Percentiles rank a stretch among this genome's conserved stretches.
Conservation (phyloP, 2,113 vertebrate species). For the Circaetus cinerascens region DNA sequence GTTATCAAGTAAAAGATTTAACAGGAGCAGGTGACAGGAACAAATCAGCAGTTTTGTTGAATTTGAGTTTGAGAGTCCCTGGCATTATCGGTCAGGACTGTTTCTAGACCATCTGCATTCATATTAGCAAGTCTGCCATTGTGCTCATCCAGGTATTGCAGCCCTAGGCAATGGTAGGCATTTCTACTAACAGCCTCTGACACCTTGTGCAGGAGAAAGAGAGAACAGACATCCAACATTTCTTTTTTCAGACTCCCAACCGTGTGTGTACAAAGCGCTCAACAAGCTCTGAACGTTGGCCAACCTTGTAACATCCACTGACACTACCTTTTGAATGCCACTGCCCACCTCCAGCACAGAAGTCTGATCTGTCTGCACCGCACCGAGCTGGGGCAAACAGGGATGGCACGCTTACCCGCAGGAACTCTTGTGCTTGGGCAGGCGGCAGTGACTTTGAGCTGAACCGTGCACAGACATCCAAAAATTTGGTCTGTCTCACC, state of each 20-base stretch:
- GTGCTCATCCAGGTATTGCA: not conserved
- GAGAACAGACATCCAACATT: not conserved
- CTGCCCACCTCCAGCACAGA: not conserved
- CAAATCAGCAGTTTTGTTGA: not conserved
- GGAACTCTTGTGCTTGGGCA: not conserved
- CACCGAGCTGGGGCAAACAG: not conserved
- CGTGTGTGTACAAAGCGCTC: not conserved
- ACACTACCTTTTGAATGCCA: not conserved
- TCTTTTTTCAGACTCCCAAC: not conserved
- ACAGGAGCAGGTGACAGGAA: not conserved
- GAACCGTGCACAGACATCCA: not conserved
- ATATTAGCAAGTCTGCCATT: not conserved
- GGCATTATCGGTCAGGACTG: not conserved
- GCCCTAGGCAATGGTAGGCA: not conserved
- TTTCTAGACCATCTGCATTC: not conserved
- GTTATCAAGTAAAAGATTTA: not conserved
- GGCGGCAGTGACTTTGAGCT: not conserved
- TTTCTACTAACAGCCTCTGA: not conserved
- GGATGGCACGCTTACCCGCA: fast-evolving
- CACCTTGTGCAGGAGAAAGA: not conserved
- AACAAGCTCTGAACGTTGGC: not conserved
- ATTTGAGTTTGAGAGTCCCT: not conserved
- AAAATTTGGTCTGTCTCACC: not conserved
- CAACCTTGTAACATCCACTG: not conserved
- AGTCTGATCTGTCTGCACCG: not conserved